phyloP scores from a whole-genome alignment of 1,140 invertebrate species.

The Euura lappo region DNA sequence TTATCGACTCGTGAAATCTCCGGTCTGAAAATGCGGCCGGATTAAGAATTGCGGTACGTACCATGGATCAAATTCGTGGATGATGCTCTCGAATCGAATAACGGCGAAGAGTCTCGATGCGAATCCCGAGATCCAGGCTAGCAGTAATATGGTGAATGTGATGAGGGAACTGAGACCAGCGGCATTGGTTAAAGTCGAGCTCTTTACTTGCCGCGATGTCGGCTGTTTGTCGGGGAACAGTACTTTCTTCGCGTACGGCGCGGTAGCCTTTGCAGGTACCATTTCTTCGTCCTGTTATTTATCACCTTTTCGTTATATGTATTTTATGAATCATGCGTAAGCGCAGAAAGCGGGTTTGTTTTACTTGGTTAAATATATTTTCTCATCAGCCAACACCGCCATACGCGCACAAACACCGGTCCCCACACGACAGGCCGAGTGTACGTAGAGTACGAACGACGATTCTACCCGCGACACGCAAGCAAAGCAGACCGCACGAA shows the following conservation, averaged over 20 bases:
- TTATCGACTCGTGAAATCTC: too few relatives aligned
- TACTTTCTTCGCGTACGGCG: slow-evolving; percentile 46
- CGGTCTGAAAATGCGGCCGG: too few relatives aligned
- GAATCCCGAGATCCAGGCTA: slow-evolving; percentile 98
- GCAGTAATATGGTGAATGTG: slow-evolving; percentile 87
- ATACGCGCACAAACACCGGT: slow-evolving; percentile 6
- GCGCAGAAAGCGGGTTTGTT: too few relatives aligned
- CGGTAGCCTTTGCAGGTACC: slow-evolving; percentile 44
- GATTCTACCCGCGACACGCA: not conserved
- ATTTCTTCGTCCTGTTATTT: slow-evolving; percentile 23
- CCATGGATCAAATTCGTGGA: slow-evolving; percentile 99
- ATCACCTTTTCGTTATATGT: too few relatives aligned
- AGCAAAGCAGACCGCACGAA: not conserved
- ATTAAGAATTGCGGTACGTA: slow-evolving; percentile 60
- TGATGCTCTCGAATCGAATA: slow-evolving; percentile 99
- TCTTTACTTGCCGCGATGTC: slow-evolving; percentile 53
- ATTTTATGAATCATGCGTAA: too few relatives aligned
- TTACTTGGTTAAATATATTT: too few relatives aligned
- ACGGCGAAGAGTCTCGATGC: slow-evolving; percentile 97
- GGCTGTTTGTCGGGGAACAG: slow-evolving; percentile 52
- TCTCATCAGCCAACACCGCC: not conserved
- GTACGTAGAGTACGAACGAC: too few relatives aligned
- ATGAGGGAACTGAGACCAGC: slow-evolving; percentile 79
- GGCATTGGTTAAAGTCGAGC: slow-evolving; percentile 66
- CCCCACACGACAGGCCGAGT: not conserved